Percentiles rank a stretch among this genome's conserved stretches.
These are phyloP conservation scores for Bombyx mori DNA, from an alignment of 1,140 invertebrate species.

Conservation along the genomic window ASM3026992v2 NC_085109.1:9004501-9005000, in stretches of 20 bases:
- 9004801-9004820: too few relatives aligned
- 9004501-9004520: constrained; percentile 60
- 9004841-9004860: too few relatives aligned
- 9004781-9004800: too few relatives aligned
- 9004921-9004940: too few relatives aligned
- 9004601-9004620: constrained; percentile 62
- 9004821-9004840: too few relatives aligned
- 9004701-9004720: constrained; percentile 64
- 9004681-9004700: constrained; percentile 46
- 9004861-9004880: too few relatives aligned
- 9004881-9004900: too few relatives aligned
- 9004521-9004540: constrained; percentile 63
- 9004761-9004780: constrained; percentile 16
- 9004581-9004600: constrained; percentile 64
- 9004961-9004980: too few relatives aligned
- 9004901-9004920: too few relatives aligned
- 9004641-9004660: constrained; percentile 58
- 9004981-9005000: too few relatives aligned
- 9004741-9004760: constrained; percentile 55
- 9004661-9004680: constrained; percentile 61
- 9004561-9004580: constrained; percentile 66
- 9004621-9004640: constrained; percentile 60
- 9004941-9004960: too few relatives aligned
- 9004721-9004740: constrained; percentile 46
- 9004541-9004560: constrained; percentile 49